Conservation (phyloP, 2,888 invertebrate species). For the Ophioninae sp. region DNA sequence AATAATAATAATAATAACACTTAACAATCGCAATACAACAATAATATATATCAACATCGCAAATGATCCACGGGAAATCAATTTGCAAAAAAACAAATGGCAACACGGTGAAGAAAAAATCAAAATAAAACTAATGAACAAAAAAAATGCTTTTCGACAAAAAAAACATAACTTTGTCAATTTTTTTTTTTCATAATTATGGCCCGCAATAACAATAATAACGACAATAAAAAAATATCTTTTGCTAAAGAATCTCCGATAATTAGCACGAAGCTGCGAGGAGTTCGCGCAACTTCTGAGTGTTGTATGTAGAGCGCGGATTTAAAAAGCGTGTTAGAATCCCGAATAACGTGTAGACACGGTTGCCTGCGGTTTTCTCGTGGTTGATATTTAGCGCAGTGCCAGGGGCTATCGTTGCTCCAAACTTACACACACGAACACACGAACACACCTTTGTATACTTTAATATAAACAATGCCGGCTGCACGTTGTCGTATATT, state of each 20-base stretch:
- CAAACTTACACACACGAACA: slow-evolving; percentile 28
- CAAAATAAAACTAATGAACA: too few relatives aligned
- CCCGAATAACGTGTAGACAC: slow-evolving; percentile 58
- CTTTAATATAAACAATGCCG: slow-evolving; percentile 52
- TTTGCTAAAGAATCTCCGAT: not conserved
- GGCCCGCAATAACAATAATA: not conserved
- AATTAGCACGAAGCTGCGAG: not conserved
- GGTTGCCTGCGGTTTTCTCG: slow-evolving; percentile 55
- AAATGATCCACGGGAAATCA: too few relatives aligned
- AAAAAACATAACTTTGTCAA: too few relatives aligned
- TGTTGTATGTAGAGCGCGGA: slow-evolving; percentile 6
- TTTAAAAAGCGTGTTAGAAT: slow-evolving; percentile 42
- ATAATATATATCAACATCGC: too few relatives aligned
- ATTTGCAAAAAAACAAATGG: too few relatives aligned
- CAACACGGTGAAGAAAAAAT: too few relatives aligned
- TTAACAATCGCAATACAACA: too few relatives aligned
- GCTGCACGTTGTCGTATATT: slow-evolving; percentile 29
- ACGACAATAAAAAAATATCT: not conserved
- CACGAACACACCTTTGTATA: slow-evolving; percentile 28
- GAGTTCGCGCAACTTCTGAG: not conserved
- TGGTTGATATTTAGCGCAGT: slow-evolving; percentile 47
- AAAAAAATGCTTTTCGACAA: too few relatives aligned
- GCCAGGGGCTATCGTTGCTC: slow-evolving; percentile 16
- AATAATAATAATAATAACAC: too few relatives aligned
- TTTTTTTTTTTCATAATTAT: not conserved